These are phyloP conservation scores for Cylindroiulus punctatus DNA, from an alignment of 2,888 invertebrate species.

Conservation along the genomic window DNA sequence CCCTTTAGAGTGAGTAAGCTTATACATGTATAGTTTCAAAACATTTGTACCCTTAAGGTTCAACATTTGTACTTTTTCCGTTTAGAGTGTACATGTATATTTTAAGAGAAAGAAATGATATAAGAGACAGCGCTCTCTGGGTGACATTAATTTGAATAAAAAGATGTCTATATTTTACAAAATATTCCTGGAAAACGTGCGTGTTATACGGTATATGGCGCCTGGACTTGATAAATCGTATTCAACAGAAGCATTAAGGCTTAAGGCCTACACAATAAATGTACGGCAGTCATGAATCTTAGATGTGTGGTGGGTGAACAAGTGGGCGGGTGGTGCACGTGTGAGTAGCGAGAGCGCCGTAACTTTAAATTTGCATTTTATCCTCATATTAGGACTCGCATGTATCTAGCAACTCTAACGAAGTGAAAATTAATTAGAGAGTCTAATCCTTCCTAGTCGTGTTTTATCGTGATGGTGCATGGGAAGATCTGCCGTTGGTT, in stretches of 20 bases:
- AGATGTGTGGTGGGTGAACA: not conserved
- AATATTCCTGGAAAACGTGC: too few relatives aligned
- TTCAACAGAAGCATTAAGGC: not conserved
- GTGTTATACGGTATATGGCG: too few relatives aligned
- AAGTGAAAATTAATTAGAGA: slow-evolving; percentile 54
- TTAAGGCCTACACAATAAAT: not conserved
- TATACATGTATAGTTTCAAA: too few relatives aligned
- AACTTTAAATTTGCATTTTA: slow-evolving; percentile 50
- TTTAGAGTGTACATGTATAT: too few relatives aligned
- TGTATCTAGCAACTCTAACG: slow-evolving; percentile 36
- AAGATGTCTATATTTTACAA: too few relatives aligned
- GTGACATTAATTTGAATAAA: too few relatives aligned
- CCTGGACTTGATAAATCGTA: not conserved
- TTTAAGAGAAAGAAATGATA: too few relatives aligned
- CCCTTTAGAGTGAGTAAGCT: too few relatives aligned
- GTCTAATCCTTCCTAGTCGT: slow-evolving; percentile 48
- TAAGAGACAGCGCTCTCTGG: too few relatives aligned
- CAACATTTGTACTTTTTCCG: too few relatives aligned
- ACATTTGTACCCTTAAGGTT: too few relatives aligned
- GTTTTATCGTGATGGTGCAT: not conserved
- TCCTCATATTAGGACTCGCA: too few relatives aligned
- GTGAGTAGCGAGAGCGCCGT: not conserved
- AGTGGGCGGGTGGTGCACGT: not conserved
- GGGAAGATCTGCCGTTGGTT: not conserved
- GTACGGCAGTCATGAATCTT: not conserved